Base-by-base conservation (phyloP, 2,113 vertebrate species). In the Galeopterus variegatus region DNA sequence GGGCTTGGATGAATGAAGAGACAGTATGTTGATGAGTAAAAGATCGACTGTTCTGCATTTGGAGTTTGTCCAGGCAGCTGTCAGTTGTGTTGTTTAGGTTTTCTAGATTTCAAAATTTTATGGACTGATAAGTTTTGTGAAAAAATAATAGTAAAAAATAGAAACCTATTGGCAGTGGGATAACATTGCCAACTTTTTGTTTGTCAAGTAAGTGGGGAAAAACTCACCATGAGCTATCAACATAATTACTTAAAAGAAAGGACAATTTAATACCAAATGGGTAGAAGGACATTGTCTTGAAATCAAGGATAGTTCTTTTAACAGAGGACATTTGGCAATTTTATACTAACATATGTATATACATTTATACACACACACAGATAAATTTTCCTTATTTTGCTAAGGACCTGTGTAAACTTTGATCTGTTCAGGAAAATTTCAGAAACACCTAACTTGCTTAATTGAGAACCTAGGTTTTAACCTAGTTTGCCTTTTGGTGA, bases 31-130 rank as follows among this genome's bases (percentile, higher is more conserved):
- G 54, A 72, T 52, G 48, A 91, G 52, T 36, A 33, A 54, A 62
- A 58, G 58, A 85, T 7, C 6, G 17, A 45, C 26, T 65, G 10
- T 56, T 88, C 54, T 41, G 60, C 5, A 1, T 93, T 85, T 81
- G 65, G 52, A 76, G 23, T 82, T 89, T 36, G 70, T 73, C 33
- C 54, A 88, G 70, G 60, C 24, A 50, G 54, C 41, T 85, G 14
- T 79, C 83, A 36, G 23, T 14, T 89, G 24, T 89, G 28, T 83
- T 87, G 88, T 90, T 89, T 62, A 13, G 45, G 33, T 75, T 6
- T 82, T 88, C 52, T 85, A 56, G 88, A 79, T 89, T 96, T 93
- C 80, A 94, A 50, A 87, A 86, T 94, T 81, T 69, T 64, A 50
- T 84, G 33, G 69, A 54, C 56, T 85, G 54, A n/a, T 79, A 50